These are phyloP conservation scores for Aleiodes leptofemur DNA, from an alignment of 2,888 invertebrate genomes.

Conservation along the genomic window DNA sequence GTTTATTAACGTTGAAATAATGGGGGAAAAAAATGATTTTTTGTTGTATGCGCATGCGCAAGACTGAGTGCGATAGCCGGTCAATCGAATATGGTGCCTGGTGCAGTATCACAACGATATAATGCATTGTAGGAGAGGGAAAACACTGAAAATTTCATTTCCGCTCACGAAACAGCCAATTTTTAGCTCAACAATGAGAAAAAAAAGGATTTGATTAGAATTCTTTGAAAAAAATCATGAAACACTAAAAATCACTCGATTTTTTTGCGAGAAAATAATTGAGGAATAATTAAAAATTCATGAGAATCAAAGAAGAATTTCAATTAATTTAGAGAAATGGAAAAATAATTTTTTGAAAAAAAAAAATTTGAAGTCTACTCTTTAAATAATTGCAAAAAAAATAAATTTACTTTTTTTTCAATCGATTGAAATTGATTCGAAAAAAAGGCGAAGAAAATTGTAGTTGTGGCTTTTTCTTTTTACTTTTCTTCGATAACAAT, in stretches of 20 bases:
- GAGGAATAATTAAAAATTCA: background rate
- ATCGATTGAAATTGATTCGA: background rate
- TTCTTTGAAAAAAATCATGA: background rate
- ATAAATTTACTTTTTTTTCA: too few relatives aligned
- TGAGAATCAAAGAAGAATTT: background rate
- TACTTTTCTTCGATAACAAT: background rate
- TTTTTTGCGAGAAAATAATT: too few relatives aligned
- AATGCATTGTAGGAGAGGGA: constrained; percentile 13
- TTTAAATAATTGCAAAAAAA: too few relatives aligned
- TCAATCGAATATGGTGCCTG: constrained; percentile 62
- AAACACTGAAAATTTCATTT: constrained; percentile 18
- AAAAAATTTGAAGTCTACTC: too few relatives aligned
- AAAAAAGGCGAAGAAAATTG: background rate
- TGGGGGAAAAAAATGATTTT: background rate
- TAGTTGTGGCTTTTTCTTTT: background rate
- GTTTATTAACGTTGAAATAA: background rate
- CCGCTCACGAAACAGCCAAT: constrained; percentile 1
- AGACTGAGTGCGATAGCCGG: constrained; percentile 51
- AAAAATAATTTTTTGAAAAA: background rate
- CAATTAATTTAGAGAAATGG: background rate
- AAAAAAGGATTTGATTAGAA: background rate
- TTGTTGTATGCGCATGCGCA: constrained; percentile 49
- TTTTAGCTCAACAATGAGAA: background rate
- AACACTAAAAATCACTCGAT: background rate
- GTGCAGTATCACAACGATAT: constrained; percentile 52